Percentiles rank a stretch among this genome's conserved stretches.
Conservation (phyloP, 2,797 vertebrate genomes). For the Hemibagrus guttatus region DNA sequence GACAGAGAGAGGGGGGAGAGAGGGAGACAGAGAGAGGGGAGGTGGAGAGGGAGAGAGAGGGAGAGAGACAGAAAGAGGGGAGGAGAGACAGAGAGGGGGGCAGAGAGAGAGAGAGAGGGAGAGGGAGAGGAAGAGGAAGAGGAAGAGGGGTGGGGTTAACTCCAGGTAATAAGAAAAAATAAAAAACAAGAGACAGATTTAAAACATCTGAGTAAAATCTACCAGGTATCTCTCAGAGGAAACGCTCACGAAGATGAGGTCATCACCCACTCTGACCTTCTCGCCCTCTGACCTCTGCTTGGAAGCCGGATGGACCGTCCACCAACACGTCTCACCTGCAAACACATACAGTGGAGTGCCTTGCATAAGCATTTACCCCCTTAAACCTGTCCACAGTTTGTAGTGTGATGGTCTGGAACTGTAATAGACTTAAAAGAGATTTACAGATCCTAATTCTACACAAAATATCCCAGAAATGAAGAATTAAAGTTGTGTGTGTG, state of each 20-base stretch:
- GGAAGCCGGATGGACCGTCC: constrained; percentile 94
- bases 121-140: not conserved
- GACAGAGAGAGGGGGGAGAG: too few relatives aligned
- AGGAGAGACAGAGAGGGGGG: too few relatives aligned
- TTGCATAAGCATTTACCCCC: not conserved
- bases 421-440: not conserved
- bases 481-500: too few relatives aligned
- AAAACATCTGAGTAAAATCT: constrained; percentile 58
- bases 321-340: constrained; percentile 93
- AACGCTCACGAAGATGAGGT: constrained; percentile 91
- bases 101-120: not conserved
- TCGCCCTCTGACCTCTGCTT: constrained; percentile 97
- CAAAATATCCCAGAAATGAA: too few relatives aligned
- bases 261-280: constrained; percentile 92
- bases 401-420: not conserved
- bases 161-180: not conserved
- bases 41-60: not conserved
- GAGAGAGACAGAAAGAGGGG: too few relatives aligned
- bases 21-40: too few relatives aligned
- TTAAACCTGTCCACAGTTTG: not conserved
- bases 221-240: constrained; percentile 95
- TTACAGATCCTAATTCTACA: not conserved
- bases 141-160: not conserved
- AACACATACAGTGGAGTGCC: not conserved
- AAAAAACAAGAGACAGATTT: not conserved